Evolutionary conservation across 2,797 vertebrate species (phyloP), one percentile per base, ranked within the genome.

Genomic region (Micromesistius poutassou): DNA sequence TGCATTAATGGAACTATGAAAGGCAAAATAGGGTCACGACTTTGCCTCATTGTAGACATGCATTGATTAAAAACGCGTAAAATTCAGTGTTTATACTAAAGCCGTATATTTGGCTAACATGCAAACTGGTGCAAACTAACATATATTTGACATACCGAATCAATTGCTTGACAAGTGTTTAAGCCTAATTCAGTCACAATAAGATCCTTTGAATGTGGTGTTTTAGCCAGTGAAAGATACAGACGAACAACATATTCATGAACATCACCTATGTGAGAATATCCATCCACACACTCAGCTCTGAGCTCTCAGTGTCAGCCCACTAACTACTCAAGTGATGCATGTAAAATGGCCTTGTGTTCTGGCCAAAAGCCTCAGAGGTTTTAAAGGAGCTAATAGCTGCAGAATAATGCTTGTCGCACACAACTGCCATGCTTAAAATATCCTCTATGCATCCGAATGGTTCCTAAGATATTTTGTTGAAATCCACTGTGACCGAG

Each of bases 1-100:
- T 73, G 70, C 71, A 68, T 75, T 70, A 74, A 31, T 77, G 77
- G 28, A 42, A 78, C 62, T n/a, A 73, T 35, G 38, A 7, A 35
- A 25, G 42, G 33, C 13, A 3, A 40, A 40, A 40, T 7, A 40
- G 38, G 38, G 38, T 40, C 38, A 40, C 38, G 12, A 40, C 38
- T 2, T 40, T 3, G 38, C 38, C 38, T 40, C 38, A 40, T 40
- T 40, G 38, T 40, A 13, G 38, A 40, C 38, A 40, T 8, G 38
- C 2, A 50, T 16, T 16, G 46, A 14, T 50, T 50, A n/a, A n/a
- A n/a, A n/a, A n/a, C n/a, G n/a, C n/a, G n/a, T n/a, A n/a, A n/a
- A n/a, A n/a, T n/a, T n/a, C n/a, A n/a, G n/a, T 35, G 5, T 35
- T 7, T 35, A 5, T 35, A 6, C 33, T 35, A 5, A 35, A 35